Base-by-base conservation (phyloP, 2,797 vertebrate genomes). In the Acipenser transmontanus region DNA sequence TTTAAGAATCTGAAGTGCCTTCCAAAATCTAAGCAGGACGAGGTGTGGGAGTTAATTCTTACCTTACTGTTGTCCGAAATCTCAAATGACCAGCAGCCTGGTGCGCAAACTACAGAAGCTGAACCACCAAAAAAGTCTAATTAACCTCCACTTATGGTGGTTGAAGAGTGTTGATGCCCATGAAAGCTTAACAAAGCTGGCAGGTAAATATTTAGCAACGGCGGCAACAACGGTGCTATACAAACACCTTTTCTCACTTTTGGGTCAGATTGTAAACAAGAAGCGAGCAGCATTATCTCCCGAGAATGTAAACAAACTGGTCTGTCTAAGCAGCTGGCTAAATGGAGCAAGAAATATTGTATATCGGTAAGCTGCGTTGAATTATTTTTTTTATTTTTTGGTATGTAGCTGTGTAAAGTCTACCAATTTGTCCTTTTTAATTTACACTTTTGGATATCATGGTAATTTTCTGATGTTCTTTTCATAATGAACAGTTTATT, bases 1-100 rank as follows among this genome's bases (percentile, higher is more conserved):
- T 69, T 14, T 73, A 47, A 67, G 61, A 14, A 70, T 54, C 62
- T 70, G 4, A 66, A 66, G 54, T 64, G 63, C 50, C 68, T 65
- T 8, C 4, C 1, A 47, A 69, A 13, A 59, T 13, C 48, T 51
- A 6, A 69, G 3, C 64, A 61, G 49, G 51, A 12, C 64, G 62
- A 64, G 54, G 54, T 69, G 47, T 66, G 64, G 64, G 6, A 1
- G 47, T 61, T 20, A 10, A 7, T 69, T 34, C 14, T n/a, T 60
- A n/a, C 11, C 61, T 62, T 62, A 20, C 14, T 62, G 7, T 7
- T 8, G 54, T 34, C 20, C 20, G 1, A 34, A 34, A 34, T 34
- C 20, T 34, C 20, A 34, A 34, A 34, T 34, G 20, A 34, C 1
- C 20, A 34, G 20, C 20, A 34, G 20, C 3, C 20, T 34, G 20